phyloP scores from a whole-genome alignment of 2,888 invertebrate genomes.

The Beris chalybata region DNA sequence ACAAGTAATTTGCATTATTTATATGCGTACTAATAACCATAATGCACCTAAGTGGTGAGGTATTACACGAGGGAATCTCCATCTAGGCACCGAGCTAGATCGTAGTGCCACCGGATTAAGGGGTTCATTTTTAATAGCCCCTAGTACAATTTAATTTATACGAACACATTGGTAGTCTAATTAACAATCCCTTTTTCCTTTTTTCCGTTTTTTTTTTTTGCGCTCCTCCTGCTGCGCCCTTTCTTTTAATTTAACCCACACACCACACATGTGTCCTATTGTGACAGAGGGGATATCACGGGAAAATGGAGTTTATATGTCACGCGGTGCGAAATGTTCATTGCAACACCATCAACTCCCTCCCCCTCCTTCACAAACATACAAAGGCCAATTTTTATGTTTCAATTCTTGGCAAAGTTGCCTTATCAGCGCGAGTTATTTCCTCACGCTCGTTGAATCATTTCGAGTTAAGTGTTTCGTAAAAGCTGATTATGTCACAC shows the following conservation, averaged over 20 bases:
- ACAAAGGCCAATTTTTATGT: constrained; percentile 37
- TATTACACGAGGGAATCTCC: constrained; percentile 14
- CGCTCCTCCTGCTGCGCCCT: not conserved
- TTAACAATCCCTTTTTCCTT: not conserved
- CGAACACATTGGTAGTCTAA: constrained; percentile 11
- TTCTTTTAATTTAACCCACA: too few relatives aligned
- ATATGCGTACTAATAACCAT: constrained; percentile 33
- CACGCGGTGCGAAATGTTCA: constrained; percentile 16
- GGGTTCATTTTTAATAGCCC: constrained; percentile 20
- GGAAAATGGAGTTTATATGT: constrained; percentile 28
- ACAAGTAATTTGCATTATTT: constrained; percentile 38
- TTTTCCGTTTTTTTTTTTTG: constrained; percentile 1
- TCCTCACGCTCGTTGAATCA: constrained; percentile 44
- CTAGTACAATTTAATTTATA: constrained; percentile 27
- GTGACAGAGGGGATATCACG: constrained; percentile 16
- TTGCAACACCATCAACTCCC: not conserved
- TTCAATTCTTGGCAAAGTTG: constrained; percentile 37
- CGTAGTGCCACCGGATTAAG: not conserved
- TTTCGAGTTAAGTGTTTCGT: constrained; percentile 45
- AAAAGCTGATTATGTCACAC: constrained; percentile 43
- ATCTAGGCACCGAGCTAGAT: not conserved
- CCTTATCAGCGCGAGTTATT: constrained; percentile 41
- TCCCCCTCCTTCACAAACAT: constrained; percentile 19
- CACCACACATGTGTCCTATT: constrained; percentile 4
- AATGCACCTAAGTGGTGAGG: constrained; percentile 4